phyloP scores from a whole-genome alignment of 2,113 vertebrate species.

The Typhlomys cinereus region DNA sequence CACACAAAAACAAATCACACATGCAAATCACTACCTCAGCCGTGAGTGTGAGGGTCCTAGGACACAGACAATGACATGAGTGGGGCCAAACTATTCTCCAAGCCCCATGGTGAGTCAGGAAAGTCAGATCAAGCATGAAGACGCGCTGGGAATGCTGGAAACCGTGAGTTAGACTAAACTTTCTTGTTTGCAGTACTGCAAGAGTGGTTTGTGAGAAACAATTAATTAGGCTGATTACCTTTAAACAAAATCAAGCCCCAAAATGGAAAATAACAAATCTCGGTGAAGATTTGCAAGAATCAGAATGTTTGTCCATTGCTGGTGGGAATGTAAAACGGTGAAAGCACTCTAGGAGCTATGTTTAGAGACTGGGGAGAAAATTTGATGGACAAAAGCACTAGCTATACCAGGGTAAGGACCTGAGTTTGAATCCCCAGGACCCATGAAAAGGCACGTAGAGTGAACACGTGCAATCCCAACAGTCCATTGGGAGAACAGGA shows the following conservation, averaged over 20 bases:
- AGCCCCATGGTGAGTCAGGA: not conserved
- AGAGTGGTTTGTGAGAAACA: not conserved
- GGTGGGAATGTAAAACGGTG: not conserved
- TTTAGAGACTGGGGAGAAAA: no score
- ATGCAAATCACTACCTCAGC: no score
- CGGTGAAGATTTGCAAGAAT: not conserved
- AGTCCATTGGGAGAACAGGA: no score
- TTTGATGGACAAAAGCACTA: no score
- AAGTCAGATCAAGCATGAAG: not conserved
- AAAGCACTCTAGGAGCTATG: not conserved
- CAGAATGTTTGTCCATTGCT: not conserved
- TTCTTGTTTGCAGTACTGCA: not conserved
- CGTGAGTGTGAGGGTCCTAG: not conserved
- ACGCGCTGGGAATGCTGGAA: not conserved
- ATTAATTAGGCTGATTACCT: not conserved
- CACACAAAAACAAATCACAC: no score
- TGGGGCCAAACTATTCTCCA: not conserved
- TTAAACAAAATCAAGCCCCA: not conserved
- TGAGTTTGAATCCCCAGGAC: no score
- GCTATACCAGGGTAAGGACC: no score
- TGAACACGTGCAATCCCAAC: no score
- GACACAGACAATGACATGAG: rapidly evolving
- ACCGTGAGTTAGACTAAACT: not conserved
- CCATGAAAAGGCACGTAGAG: no score
- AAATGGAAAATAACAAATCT: not conserved